phyloP scores from a whole-genome alignment of 2,113 vertebrate species.

The Neomonachus schauinslandi region DNA sequence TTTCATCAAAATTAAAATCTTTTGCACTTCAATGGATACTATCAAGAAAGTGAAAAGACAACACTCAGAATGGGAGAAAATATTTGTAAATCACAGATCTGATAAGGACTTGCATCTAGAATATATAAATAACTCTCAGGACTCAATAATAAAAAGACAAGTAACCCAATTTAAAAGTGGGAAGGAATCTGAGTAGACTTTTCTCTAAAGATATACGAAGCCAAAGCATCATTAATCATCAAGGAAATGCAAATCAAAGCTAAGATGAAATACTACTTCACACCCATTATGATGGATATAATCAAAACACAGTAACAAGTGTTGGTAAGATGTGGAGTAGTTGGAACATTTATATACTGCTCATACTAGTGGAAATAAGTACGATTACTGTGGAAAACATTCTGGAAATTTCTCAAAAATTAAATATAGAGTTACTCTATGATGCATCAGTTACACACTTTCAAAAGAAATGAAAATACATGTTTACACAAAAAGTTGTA shows the following conservation, averaged over 20 bases:
- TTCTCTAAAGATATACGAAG: neutral
- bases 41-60: neutral
- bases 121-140: neutral
- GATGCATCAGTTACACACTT: neutral
- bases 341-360: neutral
- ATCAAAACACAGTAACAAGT: neutral
- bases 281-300: neutral
- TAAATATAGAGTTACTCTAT: neutral
- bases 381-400: neutral
- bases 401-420: neutral
- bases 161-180: neutral
- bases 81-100: neutral
- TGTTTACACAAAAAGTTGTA: neutral
- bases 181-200: neutral
- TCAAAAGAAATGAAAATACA: neutral
- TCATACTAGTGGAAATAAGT: neutral
- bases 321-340: neutral
- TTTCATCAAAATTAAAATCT: neutral
- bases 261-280: neutral
- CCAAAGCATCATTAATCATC: neutral
- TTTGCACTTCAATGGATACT: neutral
- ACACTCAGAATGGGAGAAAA: neutral
- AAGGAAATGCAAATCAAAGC: neutral
- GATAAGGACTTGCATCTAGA: neutral
- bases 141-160: neutral